Conservation (phyloP, 2,797 vertebrate species). For the Bradypodion pumilum region DNA sequence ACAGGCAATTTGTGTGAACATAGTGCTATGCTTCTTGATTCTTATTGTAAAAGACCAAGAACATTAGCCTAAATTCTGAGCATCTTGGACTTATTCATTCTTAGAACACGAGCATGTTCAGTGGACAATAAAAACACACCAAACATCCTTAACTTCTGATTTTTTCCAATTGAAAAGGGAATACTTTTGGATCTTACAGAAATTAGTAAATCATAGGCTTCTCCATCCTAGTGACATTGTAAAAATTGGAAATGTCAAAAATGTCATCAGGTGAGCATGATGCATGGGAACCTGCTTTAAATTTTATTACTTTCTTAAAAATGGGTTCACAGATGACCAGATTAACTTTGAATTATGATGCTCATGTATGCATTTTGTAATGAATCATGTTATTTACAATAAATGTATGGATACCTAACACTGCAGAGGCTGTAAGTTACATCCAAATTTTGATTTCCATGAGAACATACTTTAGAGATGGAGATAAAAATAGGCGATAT, state of each 20-base stretch:
- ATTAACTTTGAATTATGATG: constrained; percentile 58
- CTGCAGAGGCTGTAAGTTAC: constrained; percentile 30
- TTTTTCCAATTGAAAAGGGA: constrained; percentile 57
- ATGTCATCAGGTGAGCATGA: constrained; percentile 53
- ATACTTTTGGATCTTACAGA: constrained; percentile 30
- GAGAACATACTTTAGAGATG: not conserved
- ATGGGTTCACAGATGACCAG: constrained; percentile 53
- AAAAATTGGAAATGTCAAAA: constrained; percentile 71
- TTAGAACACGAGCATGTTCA: constrained; percentile 30
- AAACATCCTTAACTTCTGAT: constrained; percentile 45
- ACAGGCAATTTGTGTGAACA: not conserved
- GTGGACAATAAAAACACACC: constrained; percentile 38
- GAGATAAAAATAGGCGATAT: not conserved
- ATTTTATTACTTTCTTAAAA: constrained; percentile 59
- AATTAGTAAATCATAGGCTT: constrained; percentile 59
- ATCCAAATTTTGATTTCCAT: constrained; percentile 39
- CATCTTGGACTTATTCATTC: constrained; percentile 34
- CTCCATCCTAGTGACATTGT: constrained; percentile 59
- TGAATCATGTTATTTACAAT: constrained; percentile 50
- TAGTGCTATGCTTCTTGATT: not conserved
- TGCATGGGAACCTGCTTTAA: constrained; percentile 51
- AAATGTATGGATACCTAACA: constrained; percentile 38
- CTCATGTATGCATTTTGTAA: constrained; percentile 45
- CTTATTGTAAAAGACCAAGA: constrained; percentile 17
- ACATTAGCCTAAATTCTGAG: constrained; percentile 29